Percentiles rank a stretch among this genome's conserved stretches.
Conservation (phyloP, 2,888 invertebrate genomes). For the Nephrotoma appendiculata region DNA sequence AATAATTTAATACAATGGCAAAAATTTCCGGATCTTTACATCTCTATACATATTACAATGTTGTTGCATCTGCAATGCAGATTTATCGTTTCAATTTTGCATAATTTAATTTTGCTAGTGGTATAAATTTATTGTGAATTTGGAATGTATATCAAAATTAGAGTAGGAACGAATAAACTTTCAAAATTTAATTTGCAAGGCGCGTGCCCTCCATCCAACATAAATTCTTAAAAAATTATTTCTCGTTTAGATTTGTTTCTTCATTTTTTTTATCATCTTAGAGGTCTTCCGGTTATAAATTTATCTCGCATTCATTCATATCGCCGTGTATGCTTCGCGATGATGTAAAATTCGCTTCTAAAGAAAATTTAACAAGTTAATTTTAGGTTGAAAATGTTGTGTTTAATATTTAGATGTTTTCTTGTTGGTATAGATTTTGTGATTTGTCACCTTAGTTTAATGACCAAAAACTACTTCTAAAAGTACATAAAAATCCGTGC, state of each 20-base stretch:
- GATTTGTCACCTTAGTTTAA: background rate
- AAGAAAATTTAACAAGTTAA: background rate
- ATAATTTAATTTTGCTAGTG: background rate
- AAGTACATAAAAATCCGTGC: background rate
- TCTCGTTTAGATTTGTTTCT: background rate
- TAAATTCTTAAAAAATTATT: background rate
- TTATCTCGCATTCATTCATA: background rate
- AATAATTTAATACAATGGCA: background rate
- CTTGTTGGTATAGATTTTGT: background rate
- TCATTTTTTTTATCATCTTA: background rate
- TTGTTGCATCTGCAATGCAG: background rate
- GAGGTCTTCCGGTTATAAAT: background rate
- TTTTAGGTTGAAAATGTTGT: background rate
- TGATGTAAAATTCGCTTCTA: background rate
- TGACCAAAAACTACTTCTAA: background rate
- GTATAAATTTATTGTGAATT: background rate
- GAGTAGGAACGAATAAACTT: background rate
- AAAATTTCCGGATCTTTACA: background rate
- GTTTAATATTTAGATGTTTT: background rate
- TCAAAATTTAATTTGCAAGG: background rate
- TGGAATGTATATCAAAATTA: background rate
- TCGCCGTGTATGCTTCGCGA: background rate
- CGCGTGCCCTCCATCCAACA: background rate
- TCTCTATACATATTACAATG: background rate
- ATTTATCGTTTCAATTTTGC: background rate